phyloP scores from a whole-genome alignment of 2,888 invertebrate genomes.

The Brachyopa scutellaris region DNA sequence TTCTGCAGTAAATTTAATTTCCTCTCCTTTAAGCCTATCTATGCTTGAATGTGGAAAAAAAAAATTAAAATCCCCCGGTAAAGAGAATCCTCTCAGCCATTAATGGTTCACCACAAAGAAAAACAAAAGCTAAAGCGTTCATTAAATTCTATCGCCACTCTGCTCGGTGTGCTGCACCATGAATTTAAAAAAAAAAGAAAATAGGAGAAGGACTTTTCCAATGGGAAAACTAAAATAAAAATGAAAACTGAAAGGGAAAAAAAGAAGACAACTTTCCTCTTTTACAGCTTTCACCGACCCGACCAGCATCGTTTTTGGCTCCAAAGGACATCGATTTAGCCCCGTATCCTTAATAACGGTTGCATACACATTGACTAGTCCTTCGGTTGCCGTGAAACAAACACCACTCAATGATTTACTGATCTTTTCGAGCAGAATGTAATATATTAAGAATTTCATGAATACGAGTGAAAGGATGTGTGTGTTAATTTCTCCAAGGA shows the following conservation, averaged over 20 bases:
- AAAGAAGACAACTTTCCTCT: too few relatives aligned
- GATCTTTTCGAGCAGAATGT: slow-evolving; percentile 12
- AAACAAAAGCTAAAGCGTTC: slow-evolving; percentile 29
- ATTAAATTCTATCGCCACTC: slow-evolving; percentile 57
- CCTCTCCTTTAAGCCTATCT: too few relatives aligned
- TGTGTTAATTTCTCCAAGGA: neutral
- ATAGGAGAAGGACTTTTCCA: neutral
- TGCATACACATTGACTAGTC: slow-evolving; percentile 32
- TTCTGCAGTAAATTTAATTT: too few relatives aligned
- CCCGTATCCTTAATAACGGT: slow-evolving; percentile 31
- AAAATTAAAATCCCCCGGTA: slow-evolving; percentile 9
- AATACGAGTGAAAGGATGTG: neutral
- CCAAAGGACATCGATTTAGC: slow-evolving; percentile 7
- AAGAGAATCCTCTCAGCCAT: slow-evolving; percentile 6
- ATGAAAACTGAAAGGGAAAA: neutral
- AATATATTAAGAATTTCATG: slow-evolving; percentile 25
- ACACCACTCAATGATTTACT: slow-evolving; percentile 42
- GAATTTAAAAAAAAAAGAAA: slow-evolving; percentile 25
- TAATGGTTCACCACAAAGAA: neutral
- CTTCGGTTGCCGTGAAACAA: neutral
- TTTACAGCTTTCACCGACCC: neutral
- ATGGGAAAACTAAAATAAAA: slow-evolving; percentile 18
- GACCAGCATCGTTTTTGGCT: neutral
- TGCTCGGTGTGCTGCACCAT: slow-evolving; percentile 29
- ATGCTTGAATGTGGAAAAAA: too few relatives aligned